Base-by-base conservation (phyloP, 2,797 vertebrate genomes). In the Sebastes nivosus region DNA sequence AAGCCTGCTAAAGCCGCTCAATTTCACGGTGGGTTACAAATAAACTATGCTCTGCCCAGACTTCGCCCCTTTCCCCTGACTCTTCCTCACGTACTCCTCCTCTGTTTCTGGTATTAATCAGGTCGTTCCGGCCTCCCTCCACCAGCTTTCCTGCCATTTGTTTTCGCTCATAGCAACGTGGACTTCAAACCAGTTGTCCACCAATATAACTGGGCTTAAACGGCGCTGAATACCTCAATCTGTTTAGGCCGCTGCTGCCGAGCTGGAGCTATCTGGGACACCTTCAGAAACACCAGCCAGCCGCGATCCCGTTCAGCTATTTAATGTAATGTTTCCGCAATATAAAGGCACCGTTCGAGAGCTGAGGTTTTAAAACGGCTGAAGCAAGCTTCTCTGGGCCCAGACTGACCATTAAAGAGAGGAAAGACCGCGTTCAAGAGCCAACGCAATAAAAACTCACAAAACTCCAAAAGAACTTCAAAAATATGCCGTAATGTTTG, bases 301-400 rank as follows among this genome's bases (percentile, higher is more conserved):
- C 87, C 72, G 84, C 90, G 79, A 86, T 91, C 87, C 87, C 73
- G 81, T 88, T 91, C 89, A 89, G 88, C 88, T 89, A 92, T 95
- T 95, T 96, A 95, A 96, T 96, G 95, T 94, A 95, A 96, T 92
- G 94, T 95, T 96, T 96, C 96, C 96, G 94, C 94, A 90, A 93
- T 95, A 95, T 96, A 95, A 95, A 94, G 82, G 81, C 85, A 90
- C 87, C 66, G 80, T 91, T 91, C 87, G 70, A 92, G 94, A 84
- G 85, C 91, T 94, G 94, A 94, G 93, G 93, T 94, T 94, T 95
- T 93, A 81, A 95, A 95, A 95, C 76, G 89, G 91, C 94, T 95
- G 91, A 89, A 95, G 94, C 91, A 92, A 95, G 88, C 89, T 92
- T 91, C 90, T 87, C 88, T 81, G 89, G 93, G 94, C 94, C 94